Conservation (phyloP, 2,888 invertebrate species). For the Tachina lurida region DNA sequence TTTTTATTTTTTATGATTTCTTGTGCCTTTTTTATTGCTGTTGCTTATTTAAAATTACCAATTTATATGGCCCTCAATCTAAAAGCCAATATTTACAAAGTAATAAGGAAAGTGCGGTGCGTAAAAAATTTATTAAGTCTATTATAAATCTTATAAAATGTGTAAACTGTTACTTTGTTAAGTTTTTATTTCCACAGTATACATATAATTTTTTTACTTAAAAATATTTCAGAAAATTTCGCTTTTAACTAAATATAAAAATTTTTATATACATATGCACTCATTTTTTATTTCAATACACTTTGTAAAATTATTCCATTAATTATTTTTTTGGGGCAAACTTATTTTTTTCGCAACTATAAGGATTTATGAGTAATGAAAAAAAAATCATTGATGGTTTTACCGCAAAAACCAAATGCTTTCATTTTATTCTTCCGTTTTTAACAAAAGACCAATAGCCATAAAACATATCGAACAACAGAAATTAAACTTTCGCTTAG, state of each 20-base stretch:
- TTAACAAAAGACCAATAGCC: conserved; percentile 22
- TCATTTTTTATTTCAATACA: conserved; percentile 29
- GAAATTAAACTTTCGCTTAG: conserved; percentile 31
- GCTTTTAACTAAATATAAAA: neutral
- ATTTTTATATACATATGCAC: neutral
- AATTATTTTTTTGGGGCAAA: conserved; percentile 15
- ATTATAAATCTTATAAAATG: too few species aligned
- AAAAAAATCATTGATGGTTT: conserved; percentile 54
- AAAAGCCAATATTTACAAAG: too few species aligned
- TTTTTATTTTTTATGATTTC: too few species aligned
- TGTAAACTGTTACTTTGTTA: neutral
- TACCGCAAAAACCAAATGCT: conserved; percentile 56
- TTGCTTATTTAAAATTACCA: too few species aligned
- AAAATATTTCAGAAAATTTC: neutral
- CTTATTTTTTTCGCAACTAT: conserved; percentile 28
- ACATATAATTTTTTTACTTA: neutral
- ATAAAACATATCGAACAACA: conserved; percentile 31
- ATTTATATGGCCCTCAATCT: too few species aligned
- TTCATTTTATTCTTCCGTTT: conserved; percentile 12
- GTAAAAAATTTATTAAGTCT: too few species aligned
- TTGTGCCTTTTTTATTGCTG: too few species aligned
- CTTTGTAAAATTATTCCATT: conserved; percentile 9
- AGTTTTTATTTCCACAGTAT: too few species aligned
- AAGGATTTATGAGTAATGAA: conserved; percentile 35
- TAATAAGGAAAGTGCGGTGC: too few species aligned